These are phyloP conservation scores for Montifringilla adamsi DNA, from an alignment of 2,113 vertebrate genomes.

Conservation along the genomic window DNA sequence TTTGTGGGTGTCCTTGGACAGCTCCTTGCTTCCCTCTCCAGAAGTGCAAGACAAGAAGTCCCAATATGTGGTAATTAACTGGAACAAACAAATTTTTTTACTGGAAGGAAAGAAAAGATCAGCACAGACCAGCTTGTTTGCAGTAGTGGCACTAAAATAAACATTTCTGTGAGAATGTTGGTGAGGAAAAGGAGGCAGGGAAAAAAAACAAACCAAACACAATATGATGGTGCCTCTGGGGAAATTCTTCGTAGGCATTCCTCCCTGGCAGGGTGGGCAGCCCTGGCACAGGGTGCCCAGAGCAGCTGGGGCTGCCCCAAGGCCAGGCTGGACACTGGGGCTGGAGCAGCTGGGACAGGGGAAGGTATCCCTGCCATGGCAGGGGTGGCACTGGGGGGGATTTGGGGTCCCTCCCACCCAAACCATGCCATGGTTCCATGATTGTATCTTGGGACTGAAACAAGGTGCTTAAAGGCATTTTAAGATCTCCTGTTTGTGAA, in stretches of 20 bases:
- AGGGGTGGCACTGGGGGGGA: accelerated
- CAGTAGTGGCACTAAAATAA: not conserved
- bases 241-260: not conserved
- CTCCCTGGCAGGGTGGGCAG: accelerated
- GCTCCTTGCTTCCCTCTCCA: accelerated
- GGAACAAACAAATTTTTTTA: not conserved
- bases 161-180: not conserved
- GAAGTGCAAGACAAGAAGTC: not conserved
- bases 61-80: not conserved
- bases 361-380: not conserved
- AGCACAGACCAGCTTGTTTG: not conserved
- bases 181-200: not conserved
- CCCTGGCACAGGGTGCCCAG: not conserved
- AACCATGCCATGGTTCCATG: not conserved
- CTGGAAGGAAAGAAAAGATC: not conserved
- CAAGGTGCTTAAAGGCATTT: not conserved
- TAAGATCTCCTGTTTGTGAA: not conserved
- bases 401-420: not conserved
- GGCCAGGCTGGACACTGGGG: not conserved
- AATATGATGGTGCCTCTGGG: not conserved
- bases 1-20: not conserved
- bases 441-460: not conserved
- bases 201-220: not conserved
- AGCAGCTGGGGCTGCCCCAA: not conserved
- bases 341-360: not conserved